Evolutionary conservation across 53 echinoderm and acorn worm genomes (phyloP).

Genomic region (Crossaster papposus): DNA sequence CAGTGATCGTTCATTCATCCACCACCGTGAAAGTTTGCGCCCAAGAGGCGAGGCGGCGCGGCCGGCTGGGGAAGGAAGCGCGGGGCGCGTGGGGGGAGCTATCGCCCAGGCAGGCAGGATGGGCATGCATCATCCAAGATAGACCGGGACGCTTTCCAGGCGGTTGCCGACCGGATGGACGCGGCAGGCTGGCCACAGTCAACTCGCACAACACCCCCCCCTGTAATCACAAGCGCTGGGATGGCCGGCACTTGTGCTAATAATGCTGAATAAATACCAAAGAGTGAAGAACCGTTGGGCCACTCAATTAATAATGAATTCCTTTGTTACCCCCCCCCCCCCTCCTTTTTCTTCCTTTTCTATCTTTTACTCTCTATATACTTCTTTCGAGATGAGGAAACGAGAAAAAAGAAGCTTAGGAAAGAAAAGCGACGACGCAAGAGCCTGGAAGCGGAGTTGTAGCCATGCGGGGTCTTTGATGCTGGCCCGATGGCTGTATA

Average conservation of each 20-base stretch:
- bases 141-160: conserved; percentile 32
- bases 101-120: background rate
- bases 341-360: background rate
- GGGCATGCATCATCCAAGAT: background rate
- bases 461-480: background rate
- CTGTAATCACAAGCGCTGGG: conserved; percentile 24
- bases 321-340: background rate
- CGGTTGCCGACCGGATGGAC: conserved; percentile 29
- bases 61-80: too few relatives aligned
- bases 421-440: background rate
- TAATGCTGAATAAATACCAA: conserved; percentile 57
- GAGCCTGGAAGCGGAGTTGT: background rate
- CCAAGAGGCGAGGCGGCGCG: conserved; percentile 32
- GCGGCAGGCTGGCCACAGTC: background rate
- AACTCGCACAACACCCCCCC: background rate
- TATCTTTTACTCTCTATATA: background rate
- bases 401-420: conserved; percentile 6
- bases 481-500: background rate
- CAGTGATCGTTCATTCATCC: conserved; percentile 45
- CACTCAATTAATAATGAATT: conserved; percentile 56
- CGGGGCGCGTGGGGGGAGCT: too few relatives aligned
- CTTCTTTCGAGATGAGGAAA: conserved; percentile 12
- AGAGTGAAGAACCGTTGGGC: conserved; percentile 30
- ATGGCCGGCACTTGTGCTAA: conserved; percentile 47
- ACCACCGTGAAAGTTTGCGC: background rate